These are phyloP conservation scores for Andricus grossulariae DNA, from an alignment of 1,140 invertebrate genomes.

Conservation along the genomic window DNA sequence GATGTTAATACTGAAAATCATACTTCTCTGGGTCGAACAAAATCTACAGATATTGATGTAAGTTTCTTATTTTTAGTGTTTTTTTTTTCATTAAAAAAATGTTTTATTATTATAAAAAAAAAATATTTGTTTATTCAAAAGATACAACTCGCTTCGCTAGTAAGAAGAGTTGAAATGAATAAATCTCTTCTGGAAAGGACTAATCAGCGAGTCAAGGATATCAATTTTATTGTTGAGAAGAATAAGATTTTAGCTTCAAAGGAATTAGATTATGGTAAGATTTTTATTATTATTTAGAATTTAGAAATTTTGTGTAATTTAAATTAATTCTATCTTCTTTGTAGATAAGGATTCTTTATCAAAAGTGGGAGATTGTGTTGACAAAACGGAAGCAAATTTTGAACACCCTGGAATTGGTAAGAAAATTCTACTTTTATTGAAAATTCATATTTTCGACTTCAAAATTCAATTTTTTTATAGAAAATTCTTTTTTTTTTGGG, in stretches of 20 bases:
- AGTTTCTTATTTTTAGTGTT: conserved; percentile 31
- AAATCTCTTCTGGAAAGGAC: conserved; percentile 51
- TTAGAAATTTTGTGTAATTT: too few relatives aligned
- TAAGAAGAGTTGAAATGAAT: conserved; percentile 53
- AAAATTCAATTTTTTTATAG: too few relatives aligned
- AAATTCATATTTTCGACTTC: too few relatives aligned
- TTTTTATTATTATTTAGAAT: neutral
- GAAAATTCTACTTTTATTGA: too few relatives aligned
- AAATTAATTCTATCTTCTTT: neutral
- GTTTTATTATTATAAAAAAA: neutral
- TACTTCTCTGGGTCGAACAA: neutral
- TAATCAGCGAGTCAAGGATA: conserved; percentile 50
- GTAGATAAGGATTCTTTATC: conserved; percentile 30
- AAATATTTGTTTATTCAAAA: conserved; percentile 32
- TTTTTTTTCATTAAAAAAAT: conserved; percentile 19
- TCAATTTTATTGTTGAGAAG: conserved; percentile 46
- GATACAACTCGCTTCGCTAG: conserved; percentile 52
- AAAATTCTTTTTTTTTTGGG: too few relatives aligned
- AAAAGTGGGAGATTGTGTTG: neutral
- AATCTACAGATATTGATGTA: conserved; percentile 53
- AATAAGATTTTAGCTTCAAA: conserved; percentile 37
- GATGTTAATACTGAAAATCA: conserved; percentile 27
- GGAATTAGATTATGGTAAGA: conserved; percentile 41
- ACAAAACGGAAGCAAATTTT: conserved; percentile 25
- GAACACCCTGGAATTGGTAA: conserved; percentile 42